Base-by-base conservation (phyloP, 2,113 vertebrate genomes). In the Hypanus sabinus region DNA sequence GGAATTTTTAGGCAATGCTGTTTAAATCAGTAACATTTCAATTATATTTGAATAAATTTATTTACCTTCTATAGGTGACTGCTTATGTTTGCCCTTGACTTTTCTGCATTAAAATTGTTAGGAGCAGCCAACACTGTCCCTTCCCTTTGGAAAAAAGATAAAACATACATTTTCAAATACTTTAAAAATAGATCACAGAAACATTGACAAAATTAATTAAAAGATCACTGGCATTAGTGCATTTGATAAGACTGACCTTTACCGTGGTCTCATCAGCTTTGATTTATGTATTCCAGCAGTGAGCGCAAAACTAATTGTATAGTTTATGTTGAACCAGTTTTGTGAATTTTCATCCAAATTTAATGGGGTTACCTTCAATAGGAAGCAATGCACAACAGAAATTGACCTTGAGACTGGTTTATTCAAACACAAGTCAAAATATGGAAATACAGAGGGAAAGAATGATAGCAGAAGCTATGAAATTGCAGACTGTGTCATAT, bases 331-430 rank as follows among this genome's bases (percentile, higher is more conserved):
- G 91, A 71, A 93, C 65, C 91, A 93, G 91, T 93, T 93, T 73
- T 93, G 91, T 93, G 91, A 93, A 93, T 73, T 93, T 93, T 93
- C 91, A 93, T 93, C 91, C 91, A 93, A 93, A 93, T 96, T 97
- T 97, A 97, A 97, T 97, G 96, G 97, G 96, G 96, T 96, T 97
- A 95, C 95, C 94, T 91, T 95, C 94, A 94, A 87, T 94, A 94
- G 94, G 95, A 94, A 95, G 95, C 96, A 95, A 96, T 96, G 96
- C 95, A 96, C 94, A 95, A 94, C 94, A 95, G 94, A 96, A 96
- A 95, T 95, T 97, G 97, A 97, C 97, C 97, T 97, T 97, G 97
- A 97, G 96, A 96, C 96, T 96, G 96, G 96, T 96, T 96, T 97
- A 93, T 96, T 93, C 95, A 95, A 95, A 95, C 96, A 95, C 96